Conservation (phyloP, 2,113 vertebrate genomes). For the Elephas maximus region DNA sequence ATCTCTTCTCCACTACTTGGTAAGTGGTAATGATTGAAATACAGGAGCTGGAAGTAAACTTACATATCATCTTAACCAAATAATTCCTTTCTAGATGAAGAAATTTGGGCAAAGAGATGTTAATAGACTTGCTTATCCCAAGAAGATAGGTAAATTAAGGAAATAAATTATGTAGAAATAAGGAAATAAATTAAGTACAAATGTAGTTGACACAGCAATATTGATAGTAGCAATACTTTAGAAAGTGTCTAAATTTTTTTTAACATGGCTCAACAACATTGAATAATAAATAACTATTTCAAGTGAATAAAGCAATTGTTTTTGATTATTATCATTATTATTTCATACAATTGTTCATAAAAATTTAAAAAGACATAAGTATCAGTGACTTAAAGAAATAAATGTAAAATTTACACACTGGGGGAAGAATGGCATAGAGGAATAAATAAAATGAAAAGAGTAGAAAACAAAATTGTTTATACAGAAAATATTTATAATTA, state of each 20-base stretch:
- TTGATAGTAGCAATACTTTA: background rate
- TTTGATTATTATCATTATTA: background rate
- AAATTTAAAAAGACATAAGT: background rate
- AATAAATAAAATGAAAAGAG: background rate
- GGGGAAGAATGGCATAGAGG: background rate
- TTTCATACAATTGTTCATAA: background rate
- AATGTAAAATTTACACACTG: background rate
- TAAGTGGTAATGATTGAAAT: background rate
- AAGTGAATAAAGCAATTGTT: background rate
- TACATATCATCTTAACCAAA: background rate
- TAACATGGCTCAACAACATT: background rate
- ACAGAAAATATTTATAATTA: background rate
- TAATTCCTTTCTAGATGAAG: background rate
- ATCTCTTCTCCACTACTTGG: background rate
- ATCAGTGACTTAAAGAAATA: background rate
- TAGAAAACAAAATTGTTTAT: background rate
- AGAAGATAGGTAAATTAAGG: background rate
- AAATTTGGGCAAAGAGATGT: background rate
- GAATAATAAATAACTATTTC: background rate
- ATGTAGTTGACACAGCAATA: background rate
- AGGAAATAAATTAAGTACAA: background rate
- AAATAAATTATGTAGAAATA: background rate
- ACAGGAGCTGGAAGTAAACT: background rate
- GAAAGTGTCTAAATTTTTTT: background rate
- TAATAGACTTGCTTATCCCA: background rate